Evolutionary conservation across 2,797 vertebrate species (phyloP), one percentile per base, ranked within the genome.

Genomic region (Poecilia wingei): DNA sequence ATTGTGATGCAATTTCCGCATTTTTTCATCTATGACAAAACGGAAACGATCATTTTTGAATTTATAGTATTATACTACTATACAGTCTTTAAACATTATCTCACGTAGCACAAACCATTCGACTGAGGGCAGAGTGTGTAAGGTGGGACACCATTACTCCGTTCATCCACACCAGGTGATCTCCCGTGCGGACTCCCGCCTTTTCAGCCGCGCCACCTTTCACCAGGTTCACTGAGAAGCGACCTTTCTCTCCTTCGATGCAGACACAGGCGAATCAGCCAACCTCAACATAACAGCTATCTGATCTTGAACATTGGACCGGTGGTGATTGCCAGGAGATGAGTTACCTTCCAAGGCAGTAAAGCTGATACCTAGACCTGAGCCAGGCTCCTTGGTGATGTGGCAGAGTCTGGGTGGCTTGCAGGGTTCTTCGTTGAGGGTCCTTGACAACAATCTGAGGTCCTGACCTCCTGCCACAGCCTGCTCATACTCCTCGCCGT

Each of bases 91-190:
- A 1, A 8, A 74, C 22, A 64, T n/a, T 0, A 57, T 41, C 43
- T 31, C 9, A 28, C 5, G 16, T 16, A 31, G n/a, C 33, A 74
- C 22, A 0, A 92, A 99, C 98, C 97, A 97, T 97, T 87, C 87
- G 97, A 88, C 79, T 86, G 36, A 99, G 96, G 53, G 96, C 97
- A 0, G 88, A 78, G 20, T 94, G 81, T 0, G 97, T 96, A 84
- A 97, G 94, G 76, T 90, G 95, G 28, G 94, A 96, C 81, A 97
- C 96, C 0, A 87, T 88, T 77, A 89, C 91, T 47, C 98, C 98
- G 0, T 99, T 95, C 82, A 99, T 95, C 95, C 98, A 98, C 78
- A 99, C 88, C 43, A 99, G 95, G 59, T 93, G 95, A 84, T 96
- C 97, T 79, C 97, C 97, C 0, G 93, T 89, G 0, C 93, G 90